phyloP scores from a whole-genome alignment of 2,797 vertebrate genomes.

The Anguilla megastoma region DNA sequence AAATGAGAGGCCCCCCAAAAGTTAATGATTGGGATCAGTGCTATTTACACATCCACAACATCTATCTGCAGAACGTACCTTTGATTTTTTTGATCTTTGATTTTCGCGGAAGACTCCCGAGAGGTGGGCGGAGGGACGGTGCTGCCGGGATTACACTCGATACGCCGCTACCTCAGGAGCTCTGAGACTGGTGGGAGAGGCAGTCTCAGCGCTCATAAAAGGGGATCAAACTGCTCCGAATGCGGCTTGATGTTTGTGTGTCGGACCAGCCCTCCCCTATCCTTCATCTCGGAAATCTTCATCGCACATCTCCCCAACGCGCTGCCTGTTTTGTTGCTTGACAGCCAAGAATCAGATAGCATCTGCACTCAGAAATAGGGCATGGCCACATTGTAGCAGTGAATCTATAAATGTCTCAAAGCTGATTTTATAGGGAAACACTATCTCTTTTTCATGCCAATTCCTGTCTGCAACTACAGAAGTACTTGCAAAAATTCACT shows the following conservation, averaged over 20 bases:
- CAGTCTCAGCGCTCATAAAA: slow-evolving; percentile 31
- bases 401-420: not conserved
- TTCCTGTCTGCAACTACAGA: not conserved
- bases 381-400: not conserved
- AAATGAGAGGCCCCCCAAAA: slow-evolving; percentile 42
- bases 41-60: slow-evolving; percentile 42
- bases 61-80: slow-evolving; percentile 45
- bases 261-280: slow-evolving; percentile 32
- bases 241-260: slow-evolving; percentile 35
- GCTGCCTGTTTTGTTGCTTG: not conserved
- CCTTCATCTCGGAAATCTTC: slow-evolving; percentile 37
- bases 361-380: not conserved
- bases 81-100: slow-evolving; percentile 31
- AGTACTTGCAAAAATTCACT: not conserved
- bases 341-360: not conserved
- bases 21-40: slow-evolving; percentile 49
- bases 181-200: not conserved
- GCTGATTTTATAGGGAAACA: not conserved
- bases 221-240: slow-evolving; percentile 48
- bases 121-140: not conserved
- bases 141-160: not conserved
- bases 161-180: not conserved
- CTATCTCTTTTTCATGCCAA: not conserved
- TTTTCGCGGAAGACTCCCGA: slow-evolving; percentile 32
- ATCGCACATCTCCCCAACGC: slow-evolving; percentile 43